Base-by-base conservation (phyloP, 2,113 vertebrate species). In the Orycteropus afer region DNA sequence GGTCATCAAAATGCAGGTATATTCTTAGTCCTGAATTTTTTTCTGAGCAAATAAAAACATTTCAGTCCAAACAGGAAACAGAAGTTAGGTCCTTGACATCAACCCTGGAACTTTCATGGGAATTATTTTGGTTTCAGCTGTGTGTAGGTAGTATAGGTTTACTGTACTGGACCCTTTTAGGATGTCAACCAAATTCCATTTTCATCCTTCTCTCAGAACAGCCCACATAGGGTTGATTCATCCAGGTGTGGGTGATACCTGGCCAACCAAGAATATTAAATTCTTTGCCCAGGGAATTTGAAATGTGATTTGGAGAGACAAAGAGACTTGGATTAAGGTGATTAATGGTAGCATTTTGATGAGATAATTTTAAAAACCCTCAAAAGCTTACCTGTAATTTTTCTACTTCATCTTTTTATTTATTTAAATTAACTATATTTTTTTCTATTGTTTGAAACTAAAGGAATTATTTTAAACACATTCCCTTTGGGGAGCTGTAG, bases 371-470 rank as follows among this genome's bases (percentile, higher is more conserved):
- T 53, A 23, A 95, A 67, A 90, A 73, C 22, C 20, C 29, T 57
- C 9, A 47, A 77, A 81, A 92, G 1, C 4, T 90, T 94, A 45
- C 23, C 3, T 74, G 9, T 53, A 61, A 42, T 13, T 84, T 94
- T 4, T 2, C 59, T 51, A 49, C 20, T 89, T n/a, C 13, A 23
- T 45, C 11, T n/a, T 27, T 40, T 42, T 27, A n/a, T 12, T 13
- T 40, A n/a, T n/a, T 71, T 71, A 15, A 25, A 63, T n/a, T 69
- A n/a, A 3, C 25, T 63, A 3, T 55, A 87, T 79, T 78, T 49
- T 78, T 85, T 69, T 61, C 20, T 79, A 3, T 69, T 91, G 8
- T 69, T 94, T 90, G n/a, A 92, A 90, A 59, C 23, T 77, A 57
- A 93, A 92, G 79, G 67, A 74, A 51, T 13, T 42, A 4, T 87